phyloP scores from a whole-genome alignment of 1,140 invertebrate species.

The Frieseomelitta varia region DNA sequence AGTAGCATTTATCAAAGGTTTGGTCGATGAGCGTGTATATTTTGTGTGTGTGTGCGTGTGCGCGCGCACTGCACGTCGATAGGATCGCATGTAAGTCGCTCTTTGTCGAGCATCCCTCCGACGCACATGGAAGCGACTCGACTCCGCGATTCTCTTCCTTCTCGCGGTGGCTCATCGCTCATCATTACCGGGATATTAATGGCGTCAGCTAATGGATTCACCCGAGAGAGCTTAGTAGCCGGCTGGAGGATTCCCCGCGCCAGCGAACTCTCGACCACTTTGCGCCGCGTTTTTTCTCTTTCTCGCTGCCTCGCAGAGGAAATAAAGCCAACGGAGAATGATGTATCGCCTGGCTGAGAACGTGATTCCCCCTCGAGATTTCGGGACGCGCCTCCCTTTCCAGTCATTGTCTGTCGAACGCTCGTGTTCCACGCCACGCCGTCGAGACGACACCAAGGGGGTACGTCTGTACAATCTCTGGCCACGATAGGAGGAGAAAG shows the following conservation, averaged over 20 bases:
- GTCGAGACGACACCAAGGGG: neutral
- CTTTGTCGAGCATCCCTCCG: neutral
- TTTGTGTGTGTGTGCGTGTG: too few relatives aligned
- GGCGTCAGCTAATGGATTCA: constrained; percentile 75
- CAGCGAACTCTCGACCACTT: neutral
- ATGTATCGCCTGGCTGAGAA: constrained; percentile 43
- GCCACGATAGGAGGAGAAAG: neutral
- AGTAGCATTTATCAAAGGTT: constrained; percentile 74
- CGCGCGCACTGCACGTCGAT: neutral
- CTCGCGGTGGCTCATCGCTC: constrained; percentile 69
- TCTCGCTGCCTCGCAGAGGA: constrained; percentile 26
- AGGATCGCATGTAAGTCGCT: constrained; percentile 23
- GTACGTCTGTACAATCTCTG: neutral
- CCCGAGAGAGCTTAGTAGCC: constrained; percentile 56
- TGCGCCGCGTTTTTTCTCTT: constrained; percentile 23
- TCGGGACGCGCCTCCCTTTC: neutral
- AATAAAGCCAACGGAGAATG: constrained; percentile 56
- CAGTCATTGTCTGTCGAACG: neutral
- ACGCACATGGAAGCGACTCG: constrained; percentile 22
- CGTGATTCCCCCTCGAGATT: constrained; percentile 10
- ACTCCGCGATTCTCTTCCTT: constrained; percentile 45
- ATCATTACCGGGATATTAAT: constrained; percentile 77
- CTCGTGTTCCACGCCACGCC: neutral
- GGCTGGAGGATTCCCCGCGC: constrained; percentile 53
- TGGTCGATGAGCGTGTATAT: constrained; percentile 21